phyloP scores from a whole-genome alignment of 2,797 vertebrate genomes.

The Rhincodon typus region DNA sequence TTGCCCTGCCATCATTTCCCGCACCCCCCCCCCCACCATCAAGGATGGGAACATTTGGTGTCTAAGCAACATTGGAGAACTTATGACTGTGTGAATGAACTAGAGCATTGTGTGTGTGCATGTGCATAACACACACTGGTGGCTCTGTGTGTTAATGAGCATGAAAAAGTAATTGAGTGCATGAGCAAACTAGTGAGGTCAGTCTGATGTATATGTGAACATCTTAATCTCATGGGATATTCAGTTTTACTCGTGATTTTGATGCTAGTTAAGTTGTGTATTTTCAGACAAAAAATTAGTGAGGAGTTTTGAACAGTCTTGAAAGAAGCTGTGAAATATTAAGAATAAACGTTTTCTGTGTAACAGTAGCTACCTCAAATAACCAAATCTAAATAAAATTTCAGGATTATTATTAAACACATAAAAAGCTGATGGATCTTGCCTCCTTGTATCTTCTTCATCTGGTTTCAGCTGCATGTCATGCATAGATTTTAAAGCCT shows the following conservation, averaged over 20 bases:
- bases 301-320: background rate
- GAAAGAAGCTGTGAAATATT: background rate
- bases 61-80: too few relatives aligned
- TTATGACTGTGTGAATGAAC: background rate
- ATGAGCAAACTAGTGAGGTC: background rate
- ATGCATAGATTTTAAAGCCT: background rate
- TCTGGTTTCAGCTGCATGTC: background rate
- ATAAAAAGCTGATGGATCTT: background rate
- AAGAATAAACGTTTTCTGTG: background rate
- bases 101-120: background rate
- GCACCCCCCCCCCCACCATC: too few relatives aligned
- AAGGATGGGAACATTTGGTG: background rate
- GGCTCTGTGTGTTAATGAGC: conserved; percentile 39
- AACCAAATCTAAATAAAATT: background rate
- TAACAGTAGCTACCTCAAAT: background rate
- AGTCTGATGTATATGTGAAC: background rate
- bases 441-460: background rate
- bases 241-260: background rate
- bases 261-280: background rate
- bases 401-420: background rate
- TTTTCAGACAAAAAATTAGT: background rate
- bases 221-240: background rate
- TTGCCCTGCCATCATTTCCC: too few relatives aligned
- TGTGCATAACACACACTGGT: background rate
- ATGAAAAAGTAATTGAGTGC: conserved; percentile 29